These are phyloP conservation scores for Catharus ustulatus DNA, from an alignment of 2,797 vertebrate genomes.

Conservation along the genomic window DNA sequence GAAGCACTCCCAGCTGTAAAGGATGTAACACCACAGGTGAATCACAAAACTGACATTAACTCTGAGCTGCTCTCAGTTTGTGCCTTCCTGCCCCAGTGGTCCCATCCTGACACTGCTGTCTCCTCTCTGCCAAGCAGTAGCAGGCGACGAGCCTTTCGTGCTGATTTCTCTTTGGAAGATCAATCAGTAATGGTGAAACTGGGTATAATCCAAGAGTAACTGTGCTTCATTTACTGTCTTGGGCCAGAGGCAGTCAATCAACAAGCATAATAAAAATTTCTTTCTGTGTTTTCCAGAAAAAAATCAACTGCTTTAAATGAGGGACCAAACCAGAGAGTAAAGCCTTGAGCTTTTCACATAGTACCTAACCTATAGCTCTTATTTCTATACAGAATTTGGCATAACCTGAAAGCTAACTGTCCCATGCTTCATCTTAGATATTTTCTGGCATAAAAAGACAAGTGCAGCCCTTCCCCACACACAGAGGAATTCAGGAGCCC, in stretches of 20 bases:
- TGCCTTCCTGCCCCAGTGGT: background rate
- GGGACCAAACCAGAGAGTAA: background rate
- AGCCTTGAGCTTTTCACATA: background rate
- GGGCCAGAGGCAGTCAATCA: slow-evolving; percentile 55
- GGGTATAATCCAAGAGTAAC: slow-evolving; percentile 35
- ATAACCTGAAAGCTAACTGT: background rate
- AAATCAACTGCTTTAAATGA: background rate
- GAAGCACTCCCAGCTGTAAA: slow-evolving; percentile 22
- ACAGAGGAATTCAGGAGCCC: background rate
- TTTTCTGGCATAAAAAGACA: background rate
- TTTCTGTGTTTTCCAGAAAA: slow-evolving; percentile 11
- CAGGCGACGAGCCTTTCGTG: background rate
- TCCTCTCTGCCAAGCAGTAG: slow-evolving; percentile 57
- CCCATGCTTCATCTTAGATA: background rate
- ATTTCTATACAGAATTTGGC: background rate
- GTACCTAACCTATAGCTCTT: background rate
- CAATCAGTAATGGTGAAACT: slow-evolving; percentile 42
- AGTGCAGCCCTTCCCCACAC: background rate
- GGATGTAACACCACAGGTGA: background rate
- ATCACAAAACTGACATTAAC: slow-evolving; percentile 2
- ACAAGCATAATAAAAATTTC: slow-evolving; percentile 31
- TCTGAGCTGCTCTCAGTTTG: background rate
- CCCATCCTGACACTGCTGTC: background rate
- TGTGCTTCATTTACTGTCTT: slow-evolving; percentile 20
- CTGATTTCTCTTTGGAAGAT: slow-evolving; percentile 49